Base-by-base conservation (phyloP, 1,140 invertebrate species). In the Coenobita brevimanus region DNA sequence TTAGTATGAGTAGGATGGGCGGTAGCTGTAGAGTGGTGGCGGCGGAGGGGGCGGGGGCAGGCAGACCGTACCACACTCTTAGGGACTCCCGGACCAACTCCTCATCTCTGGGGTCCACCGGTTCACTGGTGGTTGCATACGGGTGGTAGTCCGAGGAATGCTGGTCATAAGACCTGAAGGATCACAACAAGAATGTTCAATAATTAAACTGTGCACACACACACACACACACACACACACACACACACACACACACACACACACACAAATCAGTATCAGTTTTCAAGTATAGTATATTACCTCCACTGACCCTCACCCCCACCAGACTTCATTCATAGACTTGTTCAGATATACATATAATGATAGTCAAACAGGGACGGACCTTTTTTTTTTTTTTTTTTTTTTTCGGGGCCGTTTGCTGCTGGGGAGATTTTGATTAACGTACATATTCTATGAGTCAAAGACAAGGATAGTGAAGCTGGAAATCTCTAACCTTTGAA, bases 31-130 rank as follows among this genome's bases (percentile, higher is more conserved):
- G 46, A 1, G 43, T 15, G 60, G 43, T 21, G 2, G 62, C 21
- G 75, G 57, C 38, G 15, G 76, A 41, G 60, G 46, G 54, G 62
- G 75, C 36, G 10, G 57, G 38, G 64, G 75, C 43, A 46, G 84
- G 84, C 36, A 90, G 79, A 15, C 90, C 90, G 62, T 90, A 90
- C 90, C 90, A 90, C 13, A 90, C 81, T 69, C 89, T 60, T 13
- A 90, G 75, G 24, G 90, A 90, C 62, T 87, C 80, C 83, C 89
- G 78, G 15, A 90, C 75, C 81, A 88, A 50, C 69, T 81, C 60
- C 17, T 67, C 90, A 71, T 90, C 90, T 17, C 85, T 57, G 24
- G 84, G 75, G 62, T 87, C 84, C 1, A 80, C 64, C 1, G 84
- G 76, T 33, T 69, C 41, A 46, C 67, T 87, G 30, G 84, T 81